Percentiles rank a stretch among this genome's conserved stretches.
These are phyloP conservation scores for Eristalis pertinax DNA, from an alignment of 2,888 invertebrate genomes.

Conservation along the genomic window DNA sequence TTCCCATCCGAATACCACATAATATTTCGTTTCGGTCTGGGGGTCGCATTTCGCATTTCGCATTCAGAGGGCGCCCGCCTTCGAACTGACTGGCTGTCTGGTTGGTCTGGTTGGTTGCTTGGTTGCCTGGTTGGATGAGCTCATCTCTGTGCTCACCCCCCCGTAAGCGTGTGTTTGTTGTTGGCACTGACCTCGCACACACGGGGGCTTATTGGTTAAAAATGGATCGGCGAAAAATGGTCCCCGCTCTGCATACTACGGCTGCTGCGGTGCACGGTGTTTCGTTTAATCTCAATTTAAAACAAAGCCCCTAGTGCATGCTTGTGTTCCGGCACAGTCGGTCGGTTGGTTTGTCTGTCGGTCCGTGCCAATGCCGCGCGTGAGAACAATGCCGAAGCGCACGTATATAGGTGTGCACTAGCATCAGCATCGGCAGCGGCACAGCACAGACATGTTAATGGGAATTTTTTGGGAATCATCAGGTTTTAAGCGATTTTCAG, in stretches of 20 bases:
- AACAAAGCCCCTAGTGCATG: constrained; percentile 50
- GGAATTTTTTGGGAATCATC: constrained; percentile 34
- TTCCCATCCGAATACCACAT: constrained; percentile 72
- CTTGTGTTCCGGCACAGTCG: background rate
- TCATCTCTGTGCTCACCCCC: background rate
- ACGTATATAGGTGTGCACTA: background rate
- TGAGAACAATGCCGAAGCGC: constrained; percentile 2
- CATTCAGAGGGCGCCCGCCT: constrained; percentile 19
- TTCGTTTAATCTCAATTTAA: constrained; percentile 70
- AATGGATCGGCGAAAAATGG: constrained; percentile 61
- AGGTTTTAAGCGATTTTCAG: constrained; percentile 42
- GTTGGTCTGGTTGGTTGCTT: background rate
- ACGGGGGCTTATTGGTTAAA: constrained; percentile 65
- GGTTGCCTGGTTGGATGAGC: background rate
- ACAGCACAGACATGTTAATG: constrained; percentile 18
- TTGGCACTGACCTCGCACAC: constrained; percentile 41
- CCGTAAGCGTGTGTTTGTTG: background rate
- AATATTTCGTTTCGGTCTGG: constrained; percentile 70
- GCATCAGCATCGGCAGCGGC: background rate
- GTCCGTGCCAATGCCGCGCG: constrained; percentile 7
- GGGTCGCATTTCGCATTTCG: constrained; percentile 59
- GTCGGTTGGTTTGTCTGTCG: background rate
- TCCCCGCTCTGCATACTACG: constrained; percentile 15
- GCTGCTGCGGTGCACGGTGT: constrained; percentile 49
- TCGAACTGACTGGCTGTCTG: background rate